Evolutionary conservation across 53 echinoderm and acorn worm genomes (phyloP), one percentile per base, ranked within the genome.

Genomic region (Glandiceps talaboti): DNA sequence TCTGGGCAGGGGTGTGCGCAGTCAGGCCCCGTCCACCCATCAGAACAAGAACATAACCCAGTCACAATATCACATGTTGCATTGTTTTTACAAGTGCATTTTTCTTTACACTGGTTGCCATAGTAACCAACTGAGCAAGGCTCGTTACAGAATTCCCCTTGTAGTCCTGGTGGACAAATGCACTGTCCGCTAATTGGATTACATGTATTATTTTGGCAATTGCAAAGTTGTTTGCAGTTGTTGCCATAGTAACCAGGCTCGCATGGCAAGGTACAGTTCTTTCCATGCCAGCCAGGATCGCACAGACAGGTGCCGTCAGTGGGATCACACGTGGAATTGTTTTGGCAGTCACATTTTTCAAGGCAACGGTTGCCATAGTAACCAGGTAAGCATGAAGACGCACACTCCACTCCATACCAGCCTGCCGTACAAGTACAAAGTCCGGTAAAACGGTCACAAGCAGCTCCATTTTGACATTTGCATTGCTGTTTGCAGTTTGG

Each of bases 181-280:
- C 96, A 96, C 0, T 79, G 1, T 31, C 94, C 94, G 28, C 77
- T 88, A 1, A 91, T 85, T 73, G 85, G 88, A 32, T 91, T 77
- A 80, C 91, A 74, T 32, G 81, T 90, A 12, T 87, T 86, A 79
- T 92, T 92, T 76, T 82, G 86, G 78, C 94, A 94, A 27, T 74
- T 30, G 33, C 93, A 94, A 0, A 84, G 75, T 26, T 76, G 73
- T 26, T 82, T 73, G 74, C 99, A 99, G 10, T 84, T 82, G 0
- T 76, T 84, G 14, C 97, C 97, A 32, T 81, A 93, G 29, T 82
- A 77, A 14, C 87, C 87, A 20, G 80, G 79, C n/a, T 77, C 32
- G 73, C 92, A 92, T 26, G 74, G 31, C 14, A 30, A 77, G 73
- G 74, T 74, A 74, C 92, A 92, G 1, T 26, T 14, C 26, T 75